Base-by-base conservation (phyloP, 2,113 vertebrate genomes). In the Cyprinodon brontotheroides region DNA sequence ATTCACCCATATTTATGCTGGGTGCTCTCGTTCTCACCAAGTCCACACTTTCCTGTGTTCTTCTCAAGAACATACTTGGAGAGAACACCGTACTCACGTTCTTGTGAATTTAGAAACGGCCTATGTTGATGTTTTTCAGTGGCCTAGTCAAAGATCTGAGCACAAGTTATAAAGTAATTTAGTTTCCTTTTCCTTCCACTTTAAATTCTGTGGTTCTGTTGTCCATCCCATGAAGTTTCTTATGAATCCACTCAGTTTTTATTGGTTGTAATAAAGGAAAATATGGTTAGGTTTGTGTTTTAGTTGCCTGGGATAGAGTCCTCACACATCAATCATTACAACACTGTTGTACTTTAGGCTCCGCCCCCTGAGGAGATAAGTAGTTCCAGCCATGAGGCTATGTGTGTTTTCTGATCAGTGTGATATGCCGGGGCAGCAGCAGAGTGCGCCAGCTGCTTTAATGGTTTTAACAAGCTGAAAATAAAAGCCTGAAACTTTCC, bases 381-480 rank as follows among this genome's bases (percentile, higher is more conserved):
- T 20, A 11, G 43, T 45, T 7, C 9, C 43, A 45, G 9, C 43
- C 43, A 45, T 45, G 43, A 57, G 17, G 20, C 7, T n/a, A 3
- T 20, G 20, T 7, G 17, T 57, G 17, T 57, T 4, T 41, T 6
- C 41, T 6, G 41, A 41, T 41, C 41, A 6, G 50, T 57, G 20
- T 4, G 50, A 57, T 29, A 20, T 57, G 6, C 6, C 0, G 8
- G 50, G 17, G 50, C 15, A 57, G 50, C 50, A 57, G 50, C 50
- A 53, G 17, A 50, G 6, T 9, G 17, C 6, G 50, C 17, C 50
- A 57, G 50, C 15, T 15, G 4, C 50, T 0, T 10, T 9, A 57
- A 57, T 57, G 50, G 17, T 57, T 38, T 38, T 47, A 65, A 72
- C 40, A 45, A 59, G 47, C 62, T 62, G 66, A 70, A 4, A 29